Evolutionary conservation across 2,113 vertebrate species (phyloP).

Genomic region (Pangasianodon gigas): DNA sequence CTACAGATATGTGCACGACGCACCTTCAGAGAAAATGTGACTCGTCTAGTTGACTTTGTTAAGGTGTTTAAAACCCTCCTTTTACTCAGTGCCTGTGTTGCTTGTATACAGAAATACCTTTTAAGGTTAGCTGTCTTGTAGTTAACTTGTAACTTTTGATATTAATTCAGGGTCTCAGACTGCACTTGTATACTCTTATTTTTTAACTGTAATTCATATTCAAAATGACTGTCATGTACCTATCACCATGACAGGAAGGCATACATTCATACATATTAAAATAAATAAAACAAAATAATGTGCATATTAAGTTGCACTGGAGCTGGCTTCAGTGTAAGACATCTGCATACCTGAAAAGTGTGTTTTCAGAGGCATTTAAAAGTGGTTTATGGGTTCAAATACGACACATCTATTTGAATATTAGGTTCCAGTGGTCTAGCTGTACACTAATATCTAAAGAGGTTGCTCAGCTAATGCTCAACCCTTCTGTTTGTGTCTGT

Average conservation of each 20-base stretch:
- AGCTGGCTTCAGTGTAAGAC: not conserved
- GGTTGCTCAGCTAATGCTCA: not conserved
- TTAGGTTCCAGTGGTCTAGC: not conserved
- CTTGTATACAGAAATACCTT: not conserved
- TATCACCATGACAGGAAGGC: not conserved
- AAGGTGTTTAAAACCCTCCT: not conserved
- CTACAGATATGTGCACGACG: not conserved
- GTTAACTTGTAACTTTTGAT: not conserved
- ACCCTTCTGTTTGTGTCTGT: constrained; percentile 7
- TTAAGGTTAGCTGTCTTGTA: not conserved
- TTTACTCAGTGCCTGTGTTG: too few relatives aligned
- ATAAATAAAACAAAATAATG: not conserved
- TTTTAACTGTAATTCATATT: not conserved
- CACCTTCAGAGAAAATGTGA: constrained; percentile 32
- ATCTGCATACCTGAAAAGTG: constrained; percentile 1
- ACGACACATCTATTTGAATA: not conserved
- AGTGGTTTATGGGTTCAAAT: not conserved
- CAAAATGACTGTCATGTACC: not conserved
- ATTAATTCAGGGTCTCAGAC: not conserved
- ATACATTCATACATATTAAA: not conserved
- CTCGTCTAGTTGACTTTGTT: not conserved
- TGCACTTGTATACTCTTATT: not conserved
- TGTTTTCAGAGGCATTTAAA: not conserved
- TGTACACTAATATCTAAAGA: not conserved
- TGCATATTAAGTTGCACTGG: not conserved